Percentiles rank a stretch among this genome's conserved stretches.
These are phyloP conservation scores for Nerophis lumbriciformis DNA, from an alignment of 2,113 vertebrate genomes.

Conservation along the genomic window DNA sequence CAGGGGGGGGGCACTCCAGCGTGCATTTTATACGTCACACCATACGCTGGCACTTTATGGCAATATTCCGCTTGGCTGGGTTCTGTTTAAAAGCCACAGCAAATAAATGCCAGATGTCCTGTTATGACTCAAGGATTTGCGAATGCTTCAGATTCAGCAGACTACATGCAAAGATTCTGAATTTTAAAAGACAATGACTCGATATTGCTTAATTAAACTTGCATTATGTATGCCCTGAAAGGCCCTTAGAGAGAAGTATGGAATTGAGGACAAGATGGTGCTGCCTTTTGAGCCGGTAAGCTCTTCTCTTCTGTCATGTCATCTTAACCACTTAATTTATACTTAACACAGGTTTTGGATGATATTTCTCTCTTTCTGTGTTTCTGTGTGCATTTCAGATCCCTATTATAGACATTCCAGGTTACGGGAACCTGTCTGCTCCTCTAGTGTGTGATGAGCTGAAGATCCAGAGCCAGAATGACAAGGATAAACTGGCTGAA, in stretches of 20 bases:
- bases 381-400: conserved; percentile 67
- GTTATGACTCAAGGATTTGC: no score
- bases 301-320: not conserved
- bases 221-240: conserved; percentile 41
- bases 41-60: no score
- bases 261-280: conserved; percentile 94
- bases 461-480: conserved; percentile 98
- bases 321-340: not conserved
- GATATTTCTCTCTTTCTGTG: not conserved
- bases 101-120: no score
- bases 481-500: conserved; percentile 89
- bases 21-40: no score
- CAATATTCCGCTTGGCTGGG: no score
- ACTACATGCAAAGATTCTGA: not conserved
- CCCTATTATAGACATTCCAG: conserved; percentile 90
- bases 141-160: not conserved
- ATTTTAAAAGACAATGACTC: no score
- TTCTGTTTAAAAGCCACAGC: no score
- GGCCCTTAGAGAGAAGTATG: conserved; percentile 89
- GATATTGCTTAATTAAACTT: not conserved
- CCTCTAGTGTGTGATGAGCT: conserved; percentile 84
- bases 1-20: no score
- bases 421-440: conserved; percentile 88
- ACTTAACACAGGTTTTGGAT: not conserved
- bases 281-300: conserved; percentile 93